Conservation (phyloP, 2,888 invertebrate genomes). For the Seladonia tumulorum region DNA sequence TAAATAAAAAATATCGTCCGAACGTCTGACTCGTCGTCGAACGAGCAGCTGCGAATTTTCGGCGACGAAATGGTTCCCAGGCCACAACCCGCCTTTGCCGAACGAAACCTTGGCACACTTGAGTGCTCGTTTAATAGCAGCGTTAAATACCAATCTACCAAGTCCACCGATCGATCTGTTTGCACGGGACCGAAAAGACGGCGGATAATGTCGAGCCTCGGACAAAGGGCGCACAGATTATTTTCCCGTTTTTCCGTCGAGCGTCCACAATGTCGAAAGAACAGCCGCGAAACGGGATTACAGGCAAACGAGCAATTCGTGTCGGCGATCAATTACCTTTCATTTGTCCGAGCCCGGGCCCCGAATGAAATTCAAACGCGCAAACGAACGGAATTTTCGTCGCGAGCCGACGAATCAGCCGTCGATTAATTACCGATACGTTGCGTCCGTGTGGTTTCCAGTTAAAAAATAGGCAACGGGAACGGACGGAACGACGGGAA, state of each 20-base stretch:
- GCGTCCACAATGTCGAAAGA: not conserved
- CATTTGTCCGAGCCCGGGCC: not conserved
- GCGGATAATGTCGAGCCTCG: not conserved
- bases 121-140: conserved; percentile 23
- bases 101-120: conserved; percentile 38
- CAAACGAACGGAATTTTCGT: conserved; percentile 20
- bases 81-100: conserved; percentile 13
- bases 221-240: not conserved
- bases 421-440: conserved; percentile 42
- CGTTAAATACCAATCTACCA: conserved; percentile 12
- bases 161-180: not conserved
- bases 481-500: conserved; percentile 12
- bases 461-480: not conserved
- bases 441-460: not conserved
- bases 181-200: too few relatives aligned
- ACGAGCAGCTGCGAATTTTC: not conserved
- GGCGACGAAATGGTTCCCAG: conserved; percentile 1
- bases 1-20: not conserved
- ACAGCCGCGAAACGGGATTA: not conserved
- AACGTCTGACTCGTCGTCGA: not conserved
- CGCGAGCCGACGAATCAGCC: conserved; percentile 11
- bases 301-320: conserved; percentile 4
- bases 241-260: not conserved
- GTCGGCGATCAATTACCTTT: conserved; percentile 25
- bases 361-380: conserved; percentile 35